These are phyloP conservation scores for Stenopsyche tienmushanensis DNA, from an alignment of 1,140 invertebrate genomes.

Conservation along the genomic window DNA sequence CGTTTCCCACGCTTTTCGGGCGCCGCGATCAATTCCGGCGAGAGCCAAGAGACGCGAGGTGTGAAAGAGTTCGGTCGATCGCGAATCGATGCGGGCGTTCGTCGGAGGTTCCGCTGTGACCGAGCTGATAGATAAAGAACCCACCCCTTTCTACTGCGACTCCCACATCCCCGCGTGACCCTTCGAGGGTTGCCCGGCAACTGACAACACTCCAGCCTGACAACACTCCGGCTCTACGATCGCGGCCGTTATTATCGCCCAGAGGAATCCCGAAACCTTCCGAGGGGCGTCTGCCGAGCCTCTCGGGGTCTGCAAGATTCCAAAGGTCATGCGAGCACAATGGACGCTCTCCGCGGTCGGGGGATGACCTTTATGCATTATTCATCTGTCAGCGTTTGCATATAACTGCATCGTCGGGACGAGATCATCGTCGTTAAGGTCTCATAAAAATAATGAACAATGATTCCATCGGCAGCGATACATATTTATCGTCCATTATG, in stretches of 20 bases:
- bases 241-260: background rate
- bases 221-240: conserved; percentile 11
- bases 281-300: background rate
- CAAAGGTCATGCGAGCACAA: background rate
- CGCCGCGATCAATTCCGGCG: background rate
- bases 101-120: conserved; percentile 7
- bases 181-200: conserved; percentile 20
- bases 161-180: background rate
- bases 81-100: conserved; percentile 8
- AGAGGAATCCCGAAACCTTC: background rate
- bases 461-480: background rate
- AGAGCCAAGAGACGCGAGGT: conserved; percentile 3
- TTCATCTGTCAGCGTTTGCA: conserved; percentile 2
- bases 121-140: conserved; percentile 7
- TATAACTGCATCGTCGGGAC: background rate
- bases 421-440: background rate
- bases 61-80: conserved; percentile 4
- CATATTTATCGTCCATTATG: too few relatives aligned
- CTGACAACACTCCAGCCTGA: conserved; percentile 14
- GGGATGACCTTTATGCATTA: conserved; percentile 23
- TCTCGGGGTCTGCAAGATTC: background rate
- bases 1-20: background rate
- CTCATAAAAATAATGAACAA: background rate
- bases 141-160: background rate
- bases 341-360: background rate